Evolutionary conservation across 2,797 vertebrate species (phyloP).

Genomic region (Urocyon cinereoargenteus): DNA sequence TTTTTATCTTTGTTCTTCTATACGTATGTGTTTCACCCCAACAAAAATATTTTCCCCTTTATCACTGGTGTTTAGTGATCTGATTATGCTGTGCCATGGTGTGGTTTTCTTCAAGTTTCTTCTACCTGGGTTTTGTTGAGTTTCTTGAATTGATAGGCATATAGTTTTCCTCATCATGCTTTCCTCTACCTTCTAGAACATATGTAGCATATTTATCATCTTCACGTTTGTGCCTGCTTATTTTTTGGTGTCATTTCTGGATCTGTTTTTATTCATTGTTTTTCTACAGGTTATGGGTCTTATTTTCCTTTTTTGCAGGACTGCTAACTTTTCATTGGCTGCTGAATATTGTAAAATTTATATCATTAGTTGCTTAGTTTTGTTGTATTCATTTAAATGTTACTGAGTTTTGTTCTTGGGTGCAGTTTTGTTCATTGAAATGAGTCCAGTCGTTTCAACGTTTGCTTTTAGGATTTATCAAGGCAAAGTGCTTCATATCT

Average conservation of each 20-base stretch:
- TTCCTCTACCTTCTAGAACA: background rate
- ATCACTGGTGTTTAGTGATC: background rate
- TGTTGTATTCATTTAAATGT: background rate
- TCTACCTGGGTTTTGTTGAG: background rate
- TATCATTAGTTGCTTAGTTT: background rate
- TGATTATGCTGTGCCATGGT: background rate
- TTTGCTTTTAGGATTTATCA: slow-evolving; percentile 7
- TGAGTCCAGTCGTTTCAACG: background rate
- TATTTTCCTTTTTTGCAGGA: background rate
- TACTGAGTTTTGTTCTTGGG: slow-evolving; percentile 9
- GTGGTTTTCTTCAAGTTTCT: slow-evolving; percentile 2
- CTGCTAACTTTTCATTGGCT: background rate
- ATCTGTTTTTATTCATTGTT: background rate
- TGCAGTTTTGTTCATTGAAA: background rate
- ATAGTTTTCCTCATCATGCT: background rate
- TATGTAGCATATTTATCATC: background rate
- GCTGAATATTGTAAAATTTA: background rate
- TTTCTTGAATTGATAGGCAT: background rate
- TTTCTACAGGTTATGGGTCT: background rate
- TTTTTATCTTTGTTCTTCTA: background rate
- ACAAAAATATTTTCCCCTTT: background rate
- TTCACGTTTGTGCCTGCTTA: background rate
- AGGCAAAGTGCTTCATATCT: background rate
- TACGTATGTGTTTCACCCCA: background rate
- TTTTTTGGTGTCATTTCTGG: background rate